Evolutionary conservation across 2,888 invertebrate species (phyloP).

Genomic region (Agonopterix subpropinquella): DNA sequence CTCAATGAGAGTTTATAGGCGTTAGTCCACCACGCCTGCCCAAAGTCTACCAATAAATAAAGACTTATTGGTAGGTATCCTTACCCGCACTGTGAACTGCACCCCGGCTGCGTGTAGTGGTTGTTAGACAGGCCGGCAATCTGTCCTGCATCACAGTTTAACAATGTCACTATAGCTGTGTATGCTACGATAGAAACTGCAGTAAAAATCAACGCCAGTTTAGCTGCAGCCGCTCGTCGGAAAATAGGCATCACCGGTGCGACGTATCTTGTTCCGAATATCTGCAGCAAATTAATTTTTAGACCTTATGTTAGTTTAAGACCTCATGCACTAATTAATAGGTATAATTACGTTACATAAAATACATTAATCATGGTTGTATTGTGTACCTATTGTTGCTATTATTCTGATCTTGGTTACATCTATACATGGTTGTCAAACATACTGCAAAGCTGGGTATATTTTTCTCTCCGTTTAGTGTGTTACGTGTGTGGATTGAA

Average conservation of each 20-base stretch:
- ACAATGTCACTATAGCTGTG: not conserved
- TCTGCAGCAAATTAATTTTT: no score
- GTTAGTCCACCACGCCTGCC: not conserved
- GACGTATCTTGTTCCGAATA: not conserved
- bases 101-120: constrained; percentile 16
- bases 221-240: not conserved
- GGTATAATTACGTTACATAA: no score
- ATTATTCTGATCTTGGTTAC: no score
- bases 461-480: no score
- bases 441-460: no score
- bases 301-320: no score
- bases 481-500: no score
- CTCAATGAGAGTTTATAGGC: not conserved
- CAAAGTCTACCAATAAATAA: no score
- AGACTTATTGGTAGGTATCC: constrained; percentile 1
- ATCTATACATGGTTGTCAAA: no score
- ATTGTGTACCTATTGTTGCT: no score
- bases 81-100: constrained; percentile 22
- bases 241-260: not conserved
- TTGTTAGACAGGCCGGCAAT: constrained; percentile 13
- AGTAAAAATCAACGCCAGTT: not conserved
- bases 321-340: no score
- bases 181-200: not conserved
- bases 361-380: no score
- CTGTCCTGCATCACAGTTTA: constrained; percentile 14